Conservation (phyloP, 2,888 invertebrate genomes). For the Ceramica pisi region DNA sequence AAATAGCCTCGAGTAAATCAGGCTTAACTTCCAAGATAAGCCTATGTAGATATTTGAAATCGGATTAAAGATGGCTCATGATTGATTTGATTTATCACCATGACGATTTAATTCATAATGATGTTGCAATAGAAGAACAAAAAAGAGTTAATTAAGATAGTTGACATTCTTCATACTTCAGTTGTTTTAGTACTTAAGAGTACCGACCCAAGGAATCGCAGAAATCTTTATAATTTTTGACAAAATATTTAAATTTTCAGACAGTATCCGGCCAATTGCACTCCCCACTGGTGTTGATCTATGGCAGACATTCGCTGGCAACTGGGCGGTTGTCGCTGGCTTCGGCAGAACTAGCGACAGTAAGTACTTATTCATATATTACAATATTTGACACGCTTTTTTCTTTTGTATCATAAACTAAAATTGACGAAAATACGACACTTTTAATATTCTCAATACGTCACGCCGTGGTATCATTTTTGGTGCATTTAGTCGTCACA, state of each 20-base stretch:
- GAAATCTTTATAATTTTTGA: background rate
- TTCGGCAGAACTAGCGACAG: slow-evolving; percentile 78
- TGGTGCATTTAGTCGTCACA: too few relatives aligned
- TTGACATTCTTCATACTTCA: background rate
- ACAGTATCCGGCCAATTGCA: slow-evolving; percentile 69
- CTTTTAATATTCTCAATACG: too few relatives aligned
- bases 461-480: too few relatives aligned
- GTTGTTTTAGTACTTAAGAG: too few relatives aligned
- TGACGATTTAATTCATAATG: background rate
- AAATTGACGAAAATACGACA: too few relatives aligned
- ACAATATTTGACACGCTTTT: too few relatives aligned
- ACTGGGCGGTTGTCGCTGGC: slow-evolving; percentile 75
- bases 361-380: slow-evolving; percentile 65
- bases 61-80: background rate
- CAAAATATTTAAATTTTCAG: slow-evolving; percentile 64
- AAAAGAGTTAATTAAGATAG: background rate
- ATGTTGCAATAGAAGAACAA: background rate
- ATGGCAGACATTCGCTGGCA: slow-evolving; percentile 70
- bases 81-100: background rate
- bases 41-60: background rate
- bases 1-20: background rate
- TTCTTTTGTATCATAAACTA: too few relatives aligned
- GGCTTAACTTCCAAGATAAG: background rate
- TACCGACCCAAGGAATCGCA: background rate
- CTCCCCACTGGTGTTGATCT: slow-evolving; percentile 69